Evolutionary conservation across 2,113 vertebrate species (phyloP), one percentile per base, ranked within the genome.

Genomic region (Odontophorus gujanensis): DNA sequence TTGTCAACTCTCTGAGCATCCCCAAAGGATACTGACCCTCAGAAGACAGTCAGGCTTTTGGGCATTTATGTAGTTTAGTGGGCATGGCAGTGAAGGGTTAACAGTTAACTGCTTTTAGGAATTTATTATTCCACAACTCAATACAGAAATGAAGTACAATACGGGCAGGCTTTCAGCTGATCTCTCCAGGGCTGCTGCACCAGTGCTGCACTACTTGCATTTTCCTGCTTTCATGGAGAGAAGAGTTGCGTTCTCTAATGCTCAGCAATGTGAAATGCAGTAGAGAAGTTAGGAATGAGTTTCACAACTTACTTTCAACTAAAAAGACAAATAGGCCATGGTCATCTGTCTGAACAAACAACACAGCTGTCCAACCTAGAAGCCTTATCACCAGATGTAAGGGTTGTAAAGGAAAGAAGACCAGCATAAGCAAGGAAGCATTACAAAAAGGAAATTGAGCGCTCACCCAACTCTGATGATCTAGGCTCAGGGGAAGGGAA

Each of bases 91-190:
- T 53, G 26, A 28, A 53, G 14, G 51, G 26, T 53, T 53, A 53
- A 28, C 14, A 7, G 14, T 53, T 28, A 26, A 15, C 5, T 8
- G 4, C 50, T 28, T 51, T 28, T 51, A 26, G 9, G 15, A 53
- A 16, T 53, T 28, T 28, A 26, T 51, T 51, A 51, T 51, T 51
- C 14, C 50, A 28, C 26, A 8, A 26, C 15, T 15, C 25, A 51
- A 26, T 53, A 1, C n/a, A 48, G 48, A 66, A 66, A 38, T 0
- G 19, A 5, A 19, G 4, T 2, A 1, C 0, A 0, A 9, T 26
- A 7, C 8, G 10, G n/a, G 36, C 12, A 20, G 67, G 24, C 3
- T 53, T 74, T 45, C 47, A 19, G 0, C 22, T 53, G 26, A 43
- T 2, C 43, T 20, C 3, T 6, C 34, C 22, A 71, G 58, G 81